Base-by-base conservation (phyloP, 2,888 invertebrate species). In the Drosophila paranaensis region DNA sequence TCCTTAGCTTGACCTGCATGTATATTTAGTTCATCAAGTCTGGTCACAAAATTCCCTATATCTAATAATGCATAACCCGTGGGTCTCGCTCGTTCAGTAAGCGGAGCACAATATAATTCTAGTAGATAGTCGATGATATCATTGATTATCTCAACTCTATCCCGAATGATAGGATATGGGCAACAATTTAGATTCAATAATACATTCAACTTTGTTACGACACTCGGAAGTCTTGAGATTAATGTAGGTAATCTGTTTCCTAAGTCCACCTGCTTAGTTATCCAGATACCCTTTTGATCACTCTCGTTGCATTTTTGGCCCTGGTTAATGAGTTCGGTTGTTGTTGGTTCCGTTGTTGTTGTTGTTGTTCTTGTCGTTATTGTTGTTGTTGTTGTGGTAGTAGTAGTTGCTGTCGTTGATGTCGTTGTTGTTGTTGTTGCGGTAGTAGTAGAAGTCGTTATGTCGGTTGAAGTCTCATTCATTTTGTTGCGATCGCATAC, bases 81-180 rank as follows among this genome's bases (percentile, higher is more conserved):
- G 5, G 60, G 56, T 1, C 43, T 8, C 0, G n/a, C 30, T 6
- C 58, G 54, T 4, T 35, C 14, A 20, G 20, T 35, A 13, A 13
- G 13, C 16, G 16, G 16, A 13, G 8, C 16, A 20, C 16, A 50
- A 16, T 20, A 6, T 20, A 50, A 50, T 13, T 33, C 4, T 8
- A 35, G 11, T 30, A 50, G 8, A 20, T 16, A 8, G 25, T 82
- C 81, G 0, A 82, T 33, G 6, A 65, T 58, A 43, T 82, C 81
- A 33, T 82, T 58, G 10, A 81, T 66, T 1, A 67, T 40, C 46
- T 82, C 85, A 6, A 79, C 8, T 33, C 79, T 60, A 56, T 82
- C 76, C 3, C 85, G 55, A 13, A 84, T 13, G 2, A 67, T 43
- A 1, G 43, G 33, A 50, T 82, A 76, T 6, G 73, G 71, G 39